phyloP scores from a whole-genome alignment of 2,888 invertebrate species.

The Seira ritae region DNA sequence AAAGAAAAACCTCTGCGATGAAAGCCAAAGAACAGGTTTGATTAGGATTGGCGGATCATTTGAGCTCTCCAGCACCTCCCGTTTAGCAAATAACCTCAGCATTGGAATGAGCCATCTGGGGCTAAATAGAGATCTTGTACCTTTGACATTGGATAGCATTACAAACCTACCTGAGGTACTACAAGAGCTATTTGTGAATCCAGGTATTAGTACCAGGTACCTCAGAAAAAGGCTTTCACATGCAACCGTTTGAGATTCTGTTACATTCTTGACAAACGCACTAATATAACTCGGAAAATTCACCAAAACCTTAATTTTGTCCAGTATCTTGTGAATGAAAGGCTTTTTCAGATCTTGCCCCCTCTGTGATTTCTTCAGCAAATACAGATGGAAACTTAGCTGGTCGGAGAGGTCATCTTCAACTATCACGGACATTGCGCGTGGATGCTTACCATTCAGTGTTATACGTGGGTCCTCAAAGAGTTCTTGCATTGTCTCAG shows the following conservation, averaged over 20 bases:
- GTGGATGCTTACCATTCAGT: too few species aligned
- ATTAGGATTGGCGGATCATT: neutral
- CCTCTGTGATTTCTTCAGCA: neutral
- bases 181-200: neutral
- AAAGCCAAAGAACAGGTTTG: neutral
- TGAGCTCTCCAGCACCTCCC: neutral
- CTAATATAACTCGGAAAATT: neutral
- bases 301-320: neutral
- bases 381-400: neutral
- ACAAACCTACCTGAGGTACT: neutral
- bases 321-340: neutral
- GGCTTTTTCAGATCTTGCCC: neutral
- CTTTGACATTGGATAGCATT: neutral
- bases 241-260: neutral
- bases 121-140: neutral
- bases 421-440: neutral
- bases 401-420: neutral
- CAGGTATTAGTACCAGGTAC: neutral
- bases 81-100: neutral
- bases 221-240: neutral
- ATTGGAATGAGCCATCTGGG: neutral
- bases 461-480: neutral
- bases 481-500: neutral
- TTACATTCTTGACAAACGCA: neutral
- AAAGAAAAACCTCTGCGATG: neutral